Percentiles rank a stretch among this genome's conserved stretches.
phyloP scores from a whole-genome alignment of 2,797 vertebrate species.

The Karalla daura region DNA sequence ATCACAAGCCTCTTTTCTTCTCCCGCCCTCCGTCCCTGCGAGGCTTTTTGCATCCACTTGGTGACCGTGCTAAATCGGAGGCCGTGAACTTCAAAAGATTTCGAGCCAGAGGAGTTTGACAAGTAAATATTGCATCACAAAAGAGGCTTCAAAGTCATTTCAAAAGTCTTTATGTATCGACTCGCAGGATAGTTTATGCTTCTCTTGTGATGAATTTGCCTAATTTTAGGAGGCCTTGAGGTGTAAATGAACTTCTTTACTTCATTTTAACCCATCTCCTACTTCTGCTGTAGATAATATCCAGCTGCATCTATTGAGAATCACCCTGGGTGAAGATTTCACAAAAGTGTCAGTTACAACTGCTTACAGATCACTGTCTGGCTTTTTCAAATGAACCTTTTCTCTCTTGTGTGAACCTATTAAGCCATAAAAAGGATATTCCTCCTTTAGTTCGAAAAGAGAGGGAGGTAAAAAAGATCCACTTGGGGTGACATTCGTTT shows the following conservation, averaged over 20 bases:
- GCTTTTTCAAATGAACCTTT: conserved; percentile 7
- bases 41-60: neutral
- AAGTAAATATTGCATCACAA: neutral
- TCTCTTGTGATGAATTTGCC: neutral
- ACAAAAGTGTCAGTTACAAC: conserved; percentile 13
- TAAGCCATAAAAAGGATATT: conserved; percentile 29
- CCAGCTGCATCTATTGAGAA: conserved; percentile 2
- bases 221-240: conserved; percentile 3
- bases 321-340: conserved; percentile 1
- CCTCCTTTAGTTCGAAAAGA: conserved; percentile 5
- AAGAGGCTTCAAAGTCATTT: neutral
- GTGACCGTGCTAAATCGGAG: neutral
- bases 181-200: neutral
- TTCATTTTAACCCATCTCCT: conserved; percentile 7
- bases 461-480: neutral
- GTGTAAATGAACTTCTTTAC: conserved; percentile 23
- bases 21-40: neutral
- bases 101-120: neutral
- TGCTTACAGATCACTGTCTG: neutral
- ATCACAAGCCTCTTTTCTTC: neutral
- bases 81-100: neutral
- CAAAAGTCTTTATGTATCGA: neutral
- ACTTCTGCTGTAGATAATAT: conserved; percentile 10
- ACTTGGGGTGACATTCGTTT: conserved; percentile 31
- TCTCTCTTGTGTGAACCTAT: conserved; percentile 22